Base-by-base conservation (phyloP, 1,140 invertebrate species). In the Zaprionus taronus region DNA sequence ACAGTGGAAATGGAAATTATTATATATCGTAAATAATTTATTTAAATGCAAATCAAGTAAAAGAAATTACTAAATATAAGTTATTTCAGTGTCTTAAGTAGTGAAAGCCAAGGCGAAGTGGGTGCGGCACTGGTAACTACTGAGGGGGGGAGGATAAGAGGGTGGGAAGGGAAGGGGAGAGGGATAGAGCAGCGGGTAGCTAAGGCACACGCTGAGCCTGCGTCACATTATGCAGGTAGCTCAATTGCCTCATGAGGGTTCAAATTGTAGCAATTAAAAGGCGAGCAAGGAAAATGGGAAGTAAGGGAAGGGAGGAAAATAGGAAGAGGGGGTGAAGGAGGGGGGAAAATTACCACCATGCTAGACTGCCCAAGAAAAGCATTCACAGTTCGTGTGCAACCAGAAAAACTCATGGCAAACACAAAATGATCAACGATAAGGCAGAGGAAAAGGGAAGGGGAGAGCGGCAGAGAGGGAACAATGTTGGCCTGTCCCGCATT, bases 371-470 rank as follows among this genome's bases (percentile, higher is more conserved):
- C n/a, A 9, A 47, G n/a, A 7, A 9, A 47, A 80, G 83, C 83
- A 87, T 89, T 80, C 74, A 83, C 81, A 83, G 62, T 89, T 87
- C 81, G 81, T 87, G 84, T 89, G 83, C 84, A 82, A 77, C 83
- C 80, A 82, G 83, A 89, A 89, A 83, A 87, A 89, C 81, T 82
- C 81, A 80, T 89, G 74, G 80, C 83, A 83, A 73, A 80, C 81
- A 89, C 81, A 89, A 78, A 84, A 81, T 81, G 84, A 87, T 87
- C 84, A 58, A 87, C 84, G 83, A 87, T 87, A 87, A 89, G 83
- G 80, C 69, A 49, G 47, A 34, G 22, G 7, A 9, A 49, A 49
- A 41, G 14, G n/a, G 6, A n/a, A 17, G 41, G 41, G 1, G 41
- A 20, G n/a, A 20, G n/a, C 7, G n/a, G 17, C 3, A 7, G 20